Evolutionary conservation across 2,113 vertebrate genomes (phyloP), one percentile per base, ranked within the genome.

Genomic region (Uropsilus gracilis): DNA sequence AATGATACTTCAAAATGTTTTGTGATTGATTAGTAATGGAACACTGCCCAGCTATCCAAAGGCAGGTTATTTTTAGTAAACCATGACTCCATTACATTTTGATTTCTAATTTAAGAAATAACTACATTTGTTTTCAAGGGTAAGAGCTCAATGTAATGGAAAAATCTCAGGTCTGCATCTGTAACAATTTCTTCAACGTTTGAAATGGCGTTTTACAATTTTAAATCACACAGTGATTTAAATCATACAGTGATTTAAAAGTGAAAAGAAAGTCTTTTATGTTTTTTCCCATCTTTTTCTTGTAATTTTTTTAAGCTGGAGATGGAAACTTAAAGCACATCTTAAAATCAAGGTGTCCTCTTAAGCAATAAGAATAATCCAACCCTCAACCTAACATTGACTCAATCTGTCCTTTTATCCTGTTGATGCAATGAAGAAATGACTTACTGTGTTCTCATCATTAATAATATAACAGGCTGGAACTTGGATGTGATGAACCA

Each of bases 401-500:
- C 81, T 92, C 61, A 84, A 88, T 93, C 76, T 95, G 50, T 28
- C 57, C 81, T 87, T 75, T 77, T 86, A 73, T 95, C 95, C 24
- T 90, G 2, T 0, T 80, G 80, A 86, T 66, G 37, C 71, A 96
- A 76, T 86, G 76, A 90, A 82, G 8, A 86, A 84, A 82, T 95
- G 63, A 95, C 89, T 46, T 96, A 95, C 95, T 89, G 18, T 46
- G 30, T 80, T 91, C 86, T 95, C 90, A 22, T 84, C 89, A 91
- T 78, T 85, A 97, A 94, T 92, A 93, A 92, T 50, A 1, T 0
- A 87, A 55, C 20, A 96, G 46, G 39, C n/a, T 28, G 46, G n/a
- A 76, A 73, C 66, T 53, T 89, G 55, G 89, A 95, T 55, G 57
- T 72, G 75, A 42, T 89, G 26, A 93, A 63, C n/a, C 20, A 72